Base-by-base conservation (phyloP, 2,113 vertebrate genomes). In the Toxotes jaculatrix region DNA sequence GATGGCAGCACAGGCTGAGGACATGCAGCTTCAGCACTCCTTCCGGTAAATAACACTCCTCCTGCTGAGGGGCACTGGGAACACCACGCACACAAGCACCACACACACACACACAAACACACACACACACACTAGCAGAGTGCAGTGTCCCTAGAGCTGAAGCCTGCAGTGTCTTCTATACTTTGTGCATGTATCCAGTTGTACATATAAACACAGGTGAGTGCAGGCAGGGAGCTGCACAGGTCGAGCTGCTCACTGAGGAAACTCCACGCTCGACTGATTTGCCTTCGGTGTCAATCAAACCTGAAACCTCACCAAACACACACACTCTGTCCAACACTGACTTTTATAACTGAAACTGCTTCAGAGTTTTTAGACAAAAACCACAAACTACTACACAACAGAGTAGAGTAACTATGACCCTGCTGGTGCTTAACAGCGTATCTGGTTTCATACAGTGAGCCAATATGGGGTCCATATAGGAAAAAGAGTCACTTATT, bases 11-110 rank as follows among this genome's bases (percentile, higher is more conserved):
- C 34, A 51, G 67, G 67, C 61, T 27, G 80, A 84, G 74, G 82
- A 91, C 89, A 80, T 87, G 88, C 90, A 84, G 74, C 83, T 86
- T 92, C 87, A 88, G 87, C 91, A 90, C 38, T 86, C 74, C 74
- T 75, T 80, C 70, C n/a, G 14, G 79, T 89, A 88, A 88, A 88
- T 77, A 89, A 86, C 74, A 80, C 75, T 87, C 32, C 65, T 56
- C 49, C 71, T 63, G 19, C 87, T 75, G 12, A 75, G 72, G 68
- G 70, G 43, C 32, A 72, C 45, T 57, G 55, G n/a, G 63, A 51
- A 49, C 43, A 57, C 23, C 67, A 42, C 63, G 57, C 40, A 34
- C 76, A 47, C 75, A 79, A 27, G 27, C 27, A 27, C 27, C 63
- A 56, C 55, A 74, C 51, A 51, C 73, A 60, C 80, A 59, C 80